Evolutionary conservation across 1,140 invertebrate genomes (phyloP).

Genomic region (Drosophila seguyi): DNA sequence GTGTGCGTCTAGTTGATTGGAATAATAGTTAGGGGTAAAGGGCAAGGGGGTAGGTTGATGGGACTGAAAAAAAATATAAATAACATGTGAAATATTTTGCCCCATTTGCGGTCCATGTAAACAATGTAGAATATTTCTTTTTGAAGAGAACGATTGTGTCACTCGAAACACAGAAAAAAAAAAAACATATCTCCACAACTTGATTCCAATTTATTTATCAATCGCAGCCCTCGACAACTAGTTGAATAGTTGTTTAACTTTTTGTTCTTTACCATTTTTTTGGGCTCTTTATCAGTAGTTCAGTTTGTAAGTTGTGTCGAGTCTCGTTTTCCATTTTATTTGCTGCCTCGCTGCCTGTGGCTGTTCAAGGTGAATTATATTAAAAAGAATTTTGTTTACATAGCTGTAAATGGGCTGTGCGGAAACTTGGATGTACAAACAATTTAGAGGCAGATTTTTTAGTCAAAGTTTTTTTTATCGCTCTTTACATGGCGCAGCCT

Average conservation of each 20-base stretch:
- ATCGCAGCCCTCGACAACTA: slow-evolving; percentile 38
- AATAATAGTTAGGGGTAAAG: slow-evolving; percentile 30
- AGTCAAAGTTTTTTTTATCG: slow-evolving; percentile 22
- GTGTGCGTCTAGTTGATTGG: slow-evolving; percentile 40
- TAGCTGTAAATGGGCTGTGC: slow-evolving; percentile 56
- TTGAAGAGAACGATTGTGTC: slow-evolving; percentile 23
- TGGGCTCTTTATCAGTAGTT: slow-evolving; percentile 32
- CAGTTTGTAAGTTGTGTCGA: slow-evolving; percentile 50
- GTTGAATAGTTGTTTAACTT: slow-evolving; percentile 36
- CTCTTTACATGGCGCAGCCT: slow-evolving; percentile 41
- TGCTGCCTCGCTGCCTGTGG: not conserved
- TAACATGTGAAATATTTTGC: slow-evolving; percentile 35
- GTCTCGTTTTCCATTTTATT: slow-evolving; percentile 23
- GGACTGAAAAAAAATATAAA: slow-evolving; percentile 18
- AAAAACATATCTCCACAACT: slow-evolving; percentile 52
- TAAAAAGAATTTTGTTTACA: slow-evolving; percentile 53
- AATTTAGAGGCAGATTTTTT: slow-evolving; percentile 21
- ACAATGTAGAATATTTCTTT: slow-evolving; percentile 24
- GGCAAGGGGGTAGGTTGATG: slow-evolving; percentile 8
- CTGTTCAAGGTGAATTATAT: slow-evolving; percentile 72
- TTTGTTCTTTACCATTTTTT: slow-evolving; percentile 8
- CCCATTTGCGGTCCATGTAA: slow-evolving; percentile 46
- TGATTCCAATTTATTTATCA: slow-evolving; percentile 72
- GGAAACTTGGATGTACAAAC: slow-evolving; percentile 43
- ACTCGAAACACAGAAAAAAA: slow-evolving; percentile 40